phyloP scores from a whole-genome alignment of 2,888 invertebrate genomes.

The Hemithea aestivaria region DNA sequence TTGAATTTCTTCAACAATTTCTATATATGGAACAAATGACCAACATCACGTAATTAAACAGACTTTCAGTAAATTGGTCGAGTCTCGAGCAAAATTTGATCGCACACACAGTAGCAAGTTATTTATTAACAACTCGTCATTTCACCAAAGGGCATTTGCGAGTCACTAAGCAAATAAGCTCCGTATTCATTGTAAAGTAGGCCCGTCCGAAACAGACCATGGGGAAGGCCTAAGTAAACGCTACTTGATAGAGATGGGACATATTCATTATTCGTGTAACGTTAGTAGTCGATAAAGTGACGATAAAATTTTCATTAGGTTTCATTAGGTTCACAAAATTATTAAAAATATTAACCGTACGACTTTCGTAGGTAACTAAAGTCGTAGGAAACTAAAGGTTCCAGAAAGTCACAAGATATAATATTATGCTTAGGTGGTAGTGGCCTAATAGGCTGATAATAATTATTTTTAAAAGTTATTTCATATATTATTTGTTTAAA shows the following conservation, averaged over 20 bases:
- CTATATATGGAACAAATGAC: no score
- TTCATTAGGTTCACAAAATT: no score
- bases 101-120: conserved; percentile 50
- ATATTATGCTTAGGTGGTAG: no score
- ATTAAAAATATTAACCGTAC: no score
- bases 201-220: conserved; percentile 55
- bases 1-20: no score
- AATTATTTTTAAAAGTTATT: not conserved
- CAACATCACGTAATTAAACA: not conserved
- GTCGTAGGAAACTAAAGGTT: no score
- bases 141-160: conserved; percentile 60
- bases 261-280: not conserved
- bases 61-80: conserved; percentile 2
- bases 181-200: conserved; percentile 62
- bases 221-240: conserved; percentile 70
- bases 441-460: not conserved
- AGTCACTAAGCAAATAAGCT: conserved; percentile 70
- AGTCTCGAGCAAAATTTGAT: conserved; percentile 40
- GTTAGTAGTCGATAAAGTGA: no score
- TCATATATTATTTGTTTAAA: no score
- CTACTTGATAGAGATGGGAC: conserved; percentile 33
- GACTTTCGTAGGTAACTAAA: no score
- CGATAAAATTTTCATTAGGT: no score
- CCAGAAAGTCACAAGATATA: no score
- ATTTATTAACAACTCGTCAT: conserved; percentile 67